Percentiles rank a stretch among this genome's conserved stretches.
phyloP scores from a whole-genome alignment of 2,113 vertebrate genomes.

The Solea senegalensis region DNA sequence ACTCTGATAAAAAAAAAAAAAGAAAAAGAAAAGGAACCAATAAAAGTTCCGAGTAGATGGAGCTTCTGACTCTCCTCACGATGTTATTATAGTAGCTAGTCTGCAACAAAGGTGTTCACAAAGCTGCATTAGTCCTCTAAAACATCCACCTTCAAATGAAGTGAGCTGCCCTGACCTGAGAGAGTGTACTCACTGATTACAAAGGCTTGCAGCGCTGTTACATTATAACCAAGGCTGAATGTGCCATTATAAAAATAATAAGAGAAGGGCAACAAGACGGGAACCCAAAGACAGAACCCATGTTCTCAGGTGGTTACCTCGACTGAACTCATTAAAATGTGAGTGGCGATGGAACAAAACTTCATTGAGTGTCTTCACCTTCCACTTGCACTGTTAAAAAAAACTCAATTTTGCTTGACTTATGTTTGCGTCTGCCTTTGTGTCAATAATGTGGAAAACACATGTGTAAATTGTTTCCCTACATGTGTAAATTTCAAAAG shows the following conservation, averaged over 20 bases:
- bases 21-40: constrained; percentile 44
- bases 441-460: constrained; percentile 19
- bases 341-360: constrained; percentile 28
- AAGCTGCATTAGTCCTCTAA: constrained; percentile 59
- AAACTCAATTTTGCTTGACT: constrained; percentile 43
- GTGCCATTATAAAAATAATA: constrained; percentile 43
- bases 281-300: constrained; percentile 19
- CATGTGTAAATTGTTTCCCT: constrained; percentile 43
- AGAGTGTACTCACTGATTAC: constrained; percentile 67
- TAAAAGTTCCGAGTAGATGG: constrained; percentile 61
- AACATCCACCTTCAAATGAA: constrained; percentile 69
- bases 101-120: constrained; percentile 64
- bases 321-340: constrained; percentile 60
- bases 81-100: constrained; percentile 63
- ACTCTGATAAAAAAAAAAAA: constrained; percentile 68
- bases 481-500: constrained; percentile 46
- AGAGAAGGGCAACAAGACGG: constrained; percentile 39
- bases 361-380: constrained; percentile 43
- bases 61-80: constrained; percentile 52
- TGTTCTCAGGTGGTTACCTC: constrained; percentile 26
- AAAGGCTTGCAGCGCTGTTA: constrained; percentile 41
- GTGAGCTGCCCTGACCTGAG: constrained; percentile 56
- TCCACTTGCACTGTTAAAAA: constrained; percentile 32
- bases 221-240: constrained; percentile 40
- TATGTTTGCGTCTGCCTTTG: constrained; percentile 17